A percentile compares a stretch with the other conserved stretches of the same genome.
phyloP scores from a whole-genome alignment of 2,113 vertebrate species.

The Tupaia tana region DNA sequence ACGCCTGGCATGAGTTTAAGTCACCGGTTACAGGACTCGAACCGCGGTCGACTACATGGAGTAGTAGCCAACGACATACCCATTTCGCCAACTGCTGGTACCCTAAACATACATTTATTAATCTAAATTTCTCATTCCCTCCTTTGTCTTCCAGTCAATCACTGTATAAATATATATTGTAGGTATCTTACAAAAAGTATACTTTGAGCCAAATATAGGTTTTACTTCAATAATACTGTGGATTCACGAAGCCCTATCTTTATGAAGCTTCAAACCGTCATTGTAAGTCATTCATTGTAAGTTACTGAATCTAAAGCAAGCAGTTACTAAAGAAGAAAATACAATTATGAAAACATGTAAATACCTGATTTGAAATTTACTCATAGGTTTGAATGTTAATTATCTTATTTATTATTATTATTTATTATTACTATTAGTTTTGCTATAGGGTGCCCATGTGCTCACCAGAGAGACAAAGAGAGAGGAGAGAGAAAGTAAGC shows the following conservation, averaged over 20 bases:
- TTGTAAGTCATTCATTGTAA: neutral
- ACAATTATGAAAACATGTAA: neutral
- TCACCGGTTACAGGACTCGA: too few species aligned
- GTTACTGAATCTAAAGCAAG: neutral
- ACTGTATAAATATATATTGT: slow-evolving; percentile 6
- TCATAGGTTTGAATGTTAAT: neutral
- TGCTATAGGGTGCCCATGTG: too few species aligned
- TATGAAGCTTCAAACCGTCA: neutral
- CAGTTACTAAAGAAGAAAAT: neutral
- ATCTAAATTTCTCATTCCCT: slow-evolving; percentile 24
- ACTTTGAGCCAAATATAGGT: neutral
- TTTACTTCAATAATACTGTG: neutral
- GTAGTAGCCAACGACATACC: too few species aligned
- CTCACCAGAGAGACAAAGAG: too few species aligned
- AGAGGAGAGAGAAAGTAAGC: too few species aligned
- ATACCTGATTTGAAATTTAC: neutral
- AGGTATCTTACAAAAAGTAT: slow-evolving; percentile 24
- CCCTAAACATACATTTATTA: neutral
- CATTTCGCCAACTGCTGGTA: too few species aligned
- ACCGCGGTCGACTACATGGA: too few species aligned
- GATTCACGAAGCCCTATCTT: slow-evolving; percentile 13
- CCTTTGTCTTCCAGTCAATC: neutral
- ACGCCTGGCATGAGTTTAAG: too few species aligned
- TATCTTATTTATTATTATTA: neutral
- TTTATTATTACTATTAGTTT: too few species aligned